A percentile compares a stretch with the other conserved stretches of the same genome.
Conservation (phyloP, 92 coral and sea anemone species). For the Virgularia gustaviana region DNA sequence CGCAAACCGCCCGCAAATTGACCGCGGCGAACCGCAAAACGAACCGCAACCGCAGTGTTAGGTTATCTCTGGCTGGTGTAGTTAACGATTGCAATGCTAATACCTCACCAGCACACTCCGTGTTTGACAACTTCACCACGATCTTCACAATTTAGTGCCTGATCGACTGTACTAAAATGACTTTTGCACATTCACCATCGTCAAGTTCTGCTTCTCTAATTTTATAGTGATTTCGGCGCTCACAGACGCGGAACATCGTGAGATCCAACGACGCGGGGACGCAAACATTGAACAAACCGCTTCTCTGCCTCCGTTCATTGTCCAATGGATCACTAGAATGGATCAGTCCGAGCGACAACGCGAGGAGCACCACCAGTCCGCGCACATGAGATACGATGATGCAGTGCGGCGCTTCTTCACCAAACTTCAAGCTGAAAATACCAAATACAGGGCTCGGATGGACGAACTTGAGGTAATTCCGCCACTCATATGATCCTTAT, state of each 20-base stretch:
- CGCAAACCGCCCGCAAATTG: too few relatives aligned
- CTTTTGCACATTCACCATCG: too few relatives aligned
- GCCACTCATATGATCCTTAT: too few relatives aligned
- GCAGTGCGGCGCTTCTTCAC: constrained; percentile 85
- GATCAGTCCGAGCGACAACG: constrained; percentile 71
- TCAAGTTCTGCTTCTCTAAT: neutral
- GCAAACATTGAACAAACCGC: constrained; percentile 93
- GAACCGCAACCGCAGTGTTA: too few relatives aligned
- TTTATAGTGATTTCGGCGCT: constrained; percentile 69
- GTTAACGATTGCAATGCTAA: too few relatives aligned
- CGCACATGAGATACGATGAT: constrained; percentile 85
- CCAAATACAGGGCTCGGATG: constrained; percentile 85
- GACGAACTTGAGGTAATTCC: constrained; percentile 97
- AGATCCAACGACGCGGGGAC: constrained; percentile 86
- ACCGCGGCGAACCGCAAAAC: too few relatives aligned
- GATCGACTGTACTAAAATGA: too few relatives aligned
- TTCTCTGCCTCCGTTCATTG: constrained; percentile 77
- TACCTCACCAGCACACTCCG: too few relatives aligned
- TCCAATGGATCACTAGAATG: constrained; percentile 81
- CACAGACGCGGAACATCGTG: constrained; percentile 93
- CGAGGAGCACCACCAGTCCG: constrained; percentile 68
- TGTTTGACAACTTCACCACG: too few relatives aligned
- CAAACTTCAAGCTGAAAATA: constrained; percentile 86
- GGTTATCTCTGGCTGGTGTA: too few relatives aligned
- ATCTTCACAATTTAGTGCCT: too few relatives aligned